Conservation (phyloP, 1,140 invertebrate genomes). For the Ylistrum balloti region DNA sequence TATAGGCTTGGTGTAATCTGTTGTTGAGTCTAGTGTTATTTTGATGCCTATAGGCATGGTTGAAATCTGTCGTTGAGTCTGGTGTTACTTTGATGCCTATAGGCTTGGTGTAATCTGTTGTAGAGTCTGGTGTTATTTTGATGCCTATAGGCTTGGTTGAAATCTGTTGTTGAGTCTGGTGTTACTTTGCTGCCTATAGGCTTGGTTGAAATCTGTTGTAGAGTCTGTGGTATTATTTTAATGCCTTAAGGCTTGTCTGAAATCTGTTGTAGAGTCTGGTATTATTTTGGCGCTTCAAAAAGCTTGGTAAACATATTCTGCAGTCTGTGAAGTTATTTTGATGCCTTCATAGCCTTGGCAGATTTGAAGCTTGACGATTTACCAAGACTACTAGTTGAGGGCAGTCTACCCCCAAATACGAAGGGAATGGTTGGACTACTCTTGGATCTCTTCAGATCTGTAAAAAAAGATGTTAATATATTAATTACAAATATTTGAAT, state of each 20-base stretch:
- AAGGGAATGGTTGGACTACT: slow-evolving; percentile 77
- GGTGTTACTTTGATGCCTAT: too few relatives aligned
- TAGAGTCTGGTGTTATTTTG: too few relatives aligned
- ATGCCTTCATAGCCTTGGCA: neutral
- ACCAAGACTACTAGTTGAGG: neutral
- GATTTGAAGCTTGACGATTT: neutral
- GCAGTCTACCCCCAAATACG: slow-evolving; percentile 73
- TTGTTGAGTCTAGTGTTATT: neutral
- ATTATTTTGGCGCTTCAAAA: too few relatives aligned
- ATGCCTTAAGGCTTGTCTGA: neutral
- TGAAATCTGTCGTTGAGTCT: too few relatives aligned
- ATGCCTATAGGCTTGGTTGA: neutral
- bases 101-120: too few relatives aligned
- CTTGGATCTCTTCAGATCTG: slow-evolving; percentile 75
- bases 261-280: neutral
- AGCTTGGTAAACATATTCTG: too few relatives aligned
- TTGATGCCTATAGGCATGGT: too few relatives aligned
- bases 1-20: too few relatives aligned
- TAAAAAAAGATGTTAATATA: slow-evolving; percentile 52
- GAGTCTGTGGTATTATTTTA: neutral
- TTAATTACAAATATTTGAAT: too few relatives aligned
- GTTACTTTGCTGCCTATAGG: too few relatives aligned
- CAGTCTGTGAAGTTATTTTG: too few relatives aligned
- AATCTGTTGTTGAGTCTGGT: neutral
- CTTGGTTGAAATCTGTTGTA: neutral